Percentiles rank a stretch among this genome's conserved stretches.
Evolutionary conservation across 2,113 vertebrate genomes (phyloP).

Genomic region (Argyrosomus japonicus): DNA sequence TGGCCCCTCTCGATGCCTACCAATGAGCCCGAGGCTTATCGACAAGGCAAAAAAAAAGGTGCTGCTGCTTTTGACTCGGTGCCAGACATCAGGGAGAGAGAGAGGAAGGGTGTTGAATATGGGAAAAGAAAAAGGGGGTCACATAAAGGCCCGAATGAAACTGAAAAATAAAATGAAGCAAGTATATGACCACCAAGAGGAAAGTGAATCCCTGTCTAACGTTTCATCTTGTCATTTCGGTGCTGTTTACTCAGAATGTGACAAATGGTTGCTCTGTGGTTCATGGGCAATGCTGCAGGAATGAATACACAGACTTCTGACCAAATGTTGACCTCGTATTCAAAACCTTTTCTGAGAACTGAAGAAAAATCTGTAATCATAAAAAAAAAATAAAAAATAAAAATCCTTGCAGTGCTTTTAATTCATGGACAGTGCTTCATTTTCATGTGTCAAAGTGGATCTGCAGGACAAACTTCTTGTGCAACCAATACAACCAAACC

Average conservation of each 20-base stretch:
- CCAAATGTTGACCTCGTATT: neutral
- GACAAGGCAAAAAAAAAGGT: slow-evolving; percentile 13
- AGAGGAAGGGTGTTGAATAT: neutral
- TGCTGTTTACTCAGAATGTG: neutral
- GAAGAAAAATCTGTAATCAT: no score
- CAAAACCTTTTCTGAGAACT: no score
- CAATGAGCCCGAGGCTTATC: slow-evolving; percentile 34
- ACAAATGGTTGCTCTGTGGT: neutral
- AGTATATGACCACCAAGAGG: neutral
- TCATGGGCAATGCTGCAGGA: neutral
- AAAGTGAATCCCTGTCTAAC: neutral
- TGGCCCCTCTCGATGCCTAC: slow-evolving; percentile 37
- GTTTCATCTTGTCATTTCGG: neutral
- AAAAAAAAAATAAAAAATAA: no score
- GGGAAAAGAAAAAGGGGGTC: slow-evolving; percentile 5
- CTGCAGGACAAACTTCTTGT: no score
- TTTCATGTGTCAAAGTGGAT: no score
- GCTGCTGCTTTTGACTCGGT: slow-evolving; percentile 6
- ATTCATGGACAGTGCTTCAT: no score
- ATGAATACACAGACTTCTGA: neutral
- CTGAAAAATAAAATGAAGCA: neutral
- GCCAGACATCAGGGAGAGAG: slow-evolving; percentile 1
- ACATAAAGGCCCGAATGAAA: neutral
- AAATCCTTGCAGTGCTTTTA: no score
- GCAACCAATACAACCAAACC: no score